Evolutionary conservation across 2,888 invertebrate species (phyloP), one percentile per base, ranked within the genome.

Genomic region (Drosophila limbata): DNA sequence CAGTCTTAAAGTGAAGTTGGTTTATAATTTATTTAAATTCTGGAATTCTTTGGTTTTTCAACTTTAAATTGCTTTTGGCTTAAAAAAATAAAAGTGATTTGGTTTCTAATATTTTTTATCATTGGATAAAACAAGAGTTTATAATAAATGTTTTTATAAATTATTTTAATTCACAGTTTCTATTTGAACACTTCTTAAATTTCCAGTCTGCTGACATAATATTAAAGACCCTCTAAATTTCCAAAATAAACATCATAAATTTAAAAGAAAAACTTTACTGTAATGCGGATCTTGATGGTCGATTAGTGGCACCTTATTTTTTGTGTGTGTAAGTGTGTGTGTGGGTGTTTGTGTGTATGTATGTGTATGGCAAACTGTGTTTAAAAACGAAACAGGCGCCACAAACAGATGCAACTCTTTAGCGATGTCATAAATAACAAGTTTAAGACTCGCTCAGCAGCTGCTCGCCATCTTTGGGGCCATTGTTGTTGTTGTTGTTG

Each of bases 351-450:
- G 37, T 25, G 13, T 37, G 19, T 15, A 3, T 19, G n/a, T 19
- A 3, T 11, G 17, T 35, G 35, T n/a, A 1, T 37, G 19, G 13
- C 35, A 44, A 15, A 25, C 4, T 17, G 35, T 31, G 59, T 8
- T 53, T 50, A 28, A 28, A 52, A 47, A 57, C 39, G 53, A 56
- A 42, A 53, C 31, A 37, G 28, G 55, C 19, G 48, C 55, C 62
- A 55, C 65, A 40, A 35, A 25, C 73, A 79, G 83, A 65, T 66
- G 66, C 69, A 87, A 79, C 68, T 70, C 72, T 69, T 72, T 55
- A 40, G 59, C 61, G 17, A 11, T 45, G 57, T 57, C 80, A 88
- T 85, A 89, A 85, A 85, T 89, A 88, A 89, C 72, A 69, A 68
- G 83, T 73, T 80, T 71, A 88, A 83, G 75, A 53, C 70, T 40